Evolutionary conservation across 2,797 vertebrate species (phyloP).

Genomic region (Chrosomus eos): DNA sequence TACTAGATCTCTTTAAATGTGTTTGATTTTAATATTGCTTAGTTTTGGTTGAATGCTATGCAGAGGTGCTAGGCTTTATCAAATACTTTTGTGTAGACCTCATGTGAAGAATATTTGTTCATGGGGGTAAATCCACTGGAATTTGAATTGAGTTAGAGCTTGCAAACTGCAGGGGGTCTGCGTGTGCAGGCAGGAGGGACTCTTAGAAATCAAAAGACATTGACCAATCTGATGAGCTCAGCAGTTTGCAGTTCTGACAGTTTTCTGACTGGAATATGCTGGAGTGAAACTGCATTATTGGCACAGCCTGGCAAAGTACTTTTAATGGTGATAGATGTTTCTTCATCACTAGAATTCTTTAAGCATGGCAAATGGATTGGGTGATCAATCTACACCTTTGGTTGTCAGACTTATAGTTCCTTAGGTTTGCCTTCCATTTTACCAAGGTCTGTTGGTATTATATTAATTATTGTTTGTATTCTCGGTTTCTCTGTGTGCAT

Average conservation of each 20-base stretch:
- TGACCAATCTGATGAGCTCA: background rate
- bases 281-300: background rate
- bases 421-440: background rate
- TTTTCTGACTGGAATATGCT: background rate
- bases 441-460: constrained; percentile 1
- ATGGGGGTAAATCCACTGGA: background rate
- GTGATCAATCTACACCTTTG: background rate
- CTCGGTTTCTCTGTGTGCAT: background rate
- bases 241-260: background rate
- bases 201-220: constrained; percentile 1
- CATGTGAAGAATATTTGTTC: constrained; percentile 1
- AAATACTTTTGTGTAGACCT: background rate
- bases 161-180: background rate
- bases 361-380: background rate
- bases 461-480: background rate
- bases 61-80: background rate
- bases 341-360: background rate
- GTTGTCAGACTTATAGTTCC: background rate
- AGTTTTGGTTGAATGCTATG: background rate
- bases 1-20: background rate
- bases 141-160: background rate
- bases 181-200: background rate
- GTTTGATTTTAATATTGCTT: background rate
- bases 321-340: background rate
- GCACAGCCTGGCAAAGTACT: background rate